Percentiles rank a stretch among this genome's conserved stretches.
Conservation (phyloP, 2,113 vertebrate species). For the Ranitomeya imitator region DNA sequence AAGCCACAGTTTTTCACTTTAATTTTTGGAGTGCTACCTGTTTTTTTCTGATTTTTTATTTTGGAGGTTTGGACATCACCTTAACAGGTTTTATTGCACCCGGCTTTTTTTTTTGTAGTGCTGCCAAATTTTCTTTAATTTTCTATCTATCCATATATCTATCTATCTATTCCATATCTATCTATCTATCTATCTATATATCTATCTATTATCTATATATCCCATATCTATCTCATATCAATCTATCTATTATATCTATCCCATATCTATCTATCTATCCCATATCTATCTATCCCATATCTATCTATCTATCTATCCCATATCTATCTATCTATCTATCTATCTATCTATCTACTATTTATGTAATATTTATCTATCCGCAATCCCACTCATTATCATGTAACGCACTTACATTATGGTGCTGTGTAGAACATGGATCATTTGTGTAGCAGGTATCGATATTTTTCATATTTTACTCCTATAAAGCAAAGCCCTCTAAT, state of each 20-base stretch:
- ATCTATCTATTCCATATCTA: no score
- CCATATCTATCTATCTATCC: background rate
- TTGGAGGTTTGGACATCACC: no score
- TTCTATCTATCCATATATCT: no score
- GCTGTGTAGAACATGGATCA: background rate
- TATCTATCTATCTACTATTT: background rate
- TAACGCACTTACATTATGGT: background rate
- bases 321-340: background rate
- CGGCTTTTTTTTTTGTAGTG: no score
- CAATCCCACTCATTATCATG: background rate
- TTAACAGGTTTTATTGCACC: no score
- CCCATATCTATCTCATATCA: background rate
- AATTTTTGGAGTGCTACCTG: no score
- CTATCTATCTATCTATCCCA: background rate
- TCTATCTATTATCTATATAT: background rate
- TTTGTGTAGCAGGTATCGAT: background rate
- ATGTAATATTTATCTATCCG: background rate
- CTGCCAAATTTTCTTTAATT: no score
- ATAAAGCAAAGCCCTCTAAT: background rate
- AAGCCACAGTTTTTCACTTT: no score
- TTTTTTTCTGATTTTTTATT: no score
- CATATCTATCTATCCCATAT: background rate
- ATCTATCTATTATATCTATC: background rate
- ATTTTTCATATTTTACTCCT: background rate
- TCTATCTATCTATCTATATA: background rate